Evolutionary conservation across 1,140 invertebrate genomes (phyloP), one percentile per base, ranked within the genome.

Genomic region (Oreohelix idahoensis): DNA sequence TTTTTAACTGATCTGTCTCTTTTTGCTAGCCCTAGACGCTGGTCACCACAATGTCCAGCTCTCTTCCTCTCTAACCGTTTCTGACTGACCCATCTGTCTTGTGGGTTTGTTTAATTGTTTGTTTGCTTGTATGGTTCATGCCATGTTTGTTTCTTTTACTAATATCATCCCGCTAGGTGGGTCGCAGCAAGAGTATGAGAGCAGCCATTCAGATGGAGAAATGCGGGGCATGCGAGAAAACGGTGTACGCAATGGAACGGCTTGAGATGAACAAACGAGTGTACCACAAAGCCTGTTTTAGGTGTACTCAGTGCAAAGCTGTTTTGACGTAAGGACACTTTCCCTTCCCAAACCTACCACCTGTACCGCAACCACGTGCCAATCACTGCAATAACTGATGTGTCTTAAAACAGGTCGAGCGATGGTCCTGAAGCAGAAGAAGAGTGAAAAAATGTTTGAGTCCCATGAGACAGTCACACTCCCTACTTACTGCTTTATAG

Each of bases 201-300:
- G 84, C 82, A 87, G 92, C 94, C 70, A 94, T 93, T 84, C 93
- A 93, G 85, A 92, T 93, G 84, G 95, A 96, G 88, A 93, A 94
- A 69, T 96, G 96, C 89, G 94, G 95, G 83, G 94, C 94, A 86
- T 97, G 96, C 91, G 93, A 94, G 80, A 95, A 95, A 90, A 95
- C 94, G 85, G 95, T 96, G 38, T 97, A 96, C 92, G 95, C 95
- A 17, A 94, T 96, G 93, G 96, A 97, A 91, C 96, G 96, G 92
- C 93, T 96, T 63, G 96, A 96, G 88, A 95, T 95, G 63, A 95
- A 95, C 89, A 95, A 95, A 85, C 95, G 95, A 89, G 93, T 95
- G 71, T 95, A 96, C 91, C 96, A 96, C 91, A 96, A 95, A 90
- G 94, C 94, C 85, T 97, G 96, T 92, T 96, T 97, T 93, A 94